A percentile compares a stretch with the other conserved stretches of the same genome.
Conservation (phyloP, 2,797 vertebrate species). For the Scolopax bukidnonensis region DNA sequence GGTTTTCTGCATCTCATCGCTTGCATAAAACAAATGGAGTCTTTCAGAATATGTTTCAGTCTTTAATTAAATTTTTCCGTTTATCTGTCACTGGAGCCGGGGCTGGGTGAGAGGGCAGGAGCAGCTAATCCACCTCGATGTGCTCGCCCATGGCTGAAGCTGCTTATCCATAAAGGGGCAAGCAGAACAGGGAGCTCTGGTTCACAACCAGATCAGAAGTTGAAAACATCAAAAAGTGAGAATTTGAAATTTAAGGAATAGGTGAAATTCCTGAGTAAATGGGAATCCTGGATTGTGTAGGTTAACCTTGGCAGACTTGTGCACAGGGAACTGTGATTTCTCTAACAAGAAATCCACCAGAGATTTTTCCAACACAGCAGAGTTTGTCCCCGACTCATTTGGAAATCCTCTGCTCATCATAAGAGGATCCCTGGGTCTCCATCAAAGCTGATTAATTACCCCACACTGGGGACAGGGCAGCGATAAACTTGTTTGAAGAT, state of each 20-base stretch:
- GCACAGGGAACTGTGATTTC: not conserved
- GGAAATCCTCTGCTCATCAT: not conserved
- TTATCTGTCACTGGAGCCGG: not conserved
- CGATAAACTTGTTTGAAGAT: not conserved
- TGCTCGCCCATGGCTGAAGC: not conserved
- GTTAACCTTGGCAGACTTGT: not conserved
- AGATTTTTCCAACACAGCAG: not conserved
- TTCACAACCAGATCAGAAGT: not conserved
- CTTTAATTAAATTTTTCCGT: not conserved
- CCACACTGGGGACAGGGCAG: not conserved
- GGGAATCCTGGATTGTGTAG: not conserved
- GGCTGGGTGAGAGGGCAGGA: not conserved
- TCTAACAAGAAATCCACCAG: not conserved
- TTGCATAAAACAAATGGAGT: not conserved
- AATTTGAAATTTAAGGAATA: not conserved
- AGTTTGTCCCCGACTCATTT: not conserved
- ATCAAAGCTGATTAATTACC: constrained; percentile 30
- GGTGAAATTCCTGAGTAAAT: not conserved
- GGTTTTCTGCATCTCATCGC: not conserved
- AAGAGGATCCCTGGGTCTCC: not conserved
- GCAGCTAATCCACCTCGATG: not conserved
- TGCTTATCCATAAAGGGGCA: not conserved
- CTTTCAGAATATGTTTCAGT: not conserved
- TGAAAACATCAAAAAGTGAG: not conserved
- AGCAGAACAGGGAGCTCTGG: not conserved